phyloP scores from a whole-genome alignment of 2,113 vertebrate genomes.

The Clarias magur region DNA sequence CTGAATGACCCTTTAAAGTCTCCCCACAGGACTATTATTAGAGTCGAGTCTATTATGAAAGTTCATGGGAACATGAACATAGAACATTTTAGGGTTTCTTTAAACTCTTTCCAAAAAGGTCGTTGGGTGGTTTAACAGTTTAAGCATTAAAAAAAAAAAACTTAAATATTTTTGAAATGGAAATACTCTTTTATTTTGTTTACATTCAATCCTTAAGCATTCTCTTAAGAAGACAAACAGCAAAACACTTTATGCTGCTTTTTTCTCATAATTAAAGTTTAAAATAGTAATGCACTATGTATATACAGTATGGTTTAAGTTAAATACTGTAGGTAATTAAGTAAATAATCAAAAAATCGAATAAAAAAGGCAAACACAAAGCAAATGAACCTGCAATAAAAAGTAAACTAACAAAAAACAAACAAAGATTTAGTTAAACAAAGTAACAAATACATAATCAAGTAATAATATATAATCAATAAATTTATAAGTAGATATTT shows the following conservation, averaged over 20 bases:
- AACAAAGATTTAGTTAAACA: background rate
- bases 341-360: background rate
- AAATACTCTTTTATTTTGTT: background rate
- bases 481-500: background rate
- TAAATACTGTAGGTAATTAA: no score
- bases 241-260: background rate
- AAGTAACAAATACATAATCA: background rate
- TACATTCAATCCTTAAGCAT: background rate
- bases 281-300: background rate
- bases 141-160: background rate
- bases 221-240: background rate
- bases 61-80: background rate
- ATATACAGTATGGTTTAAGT: background rate
- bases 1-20: background rate
- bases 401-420: background rate
- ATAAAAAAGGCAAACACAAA: background rate
- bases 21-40: background rate
- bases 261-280: background rate
- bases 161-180: background rate
- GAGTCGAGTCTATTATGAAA: background rate
- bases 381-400: no score
- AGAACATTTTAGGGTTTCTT: background rate
- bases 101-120: background rate
- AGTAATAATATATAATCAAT: background rate
- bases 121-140: background rate